phyloP scores from a whole-genome alignment of 2,113 vertebrate genomes.

The Rhinolophus sinicus region DNA sequence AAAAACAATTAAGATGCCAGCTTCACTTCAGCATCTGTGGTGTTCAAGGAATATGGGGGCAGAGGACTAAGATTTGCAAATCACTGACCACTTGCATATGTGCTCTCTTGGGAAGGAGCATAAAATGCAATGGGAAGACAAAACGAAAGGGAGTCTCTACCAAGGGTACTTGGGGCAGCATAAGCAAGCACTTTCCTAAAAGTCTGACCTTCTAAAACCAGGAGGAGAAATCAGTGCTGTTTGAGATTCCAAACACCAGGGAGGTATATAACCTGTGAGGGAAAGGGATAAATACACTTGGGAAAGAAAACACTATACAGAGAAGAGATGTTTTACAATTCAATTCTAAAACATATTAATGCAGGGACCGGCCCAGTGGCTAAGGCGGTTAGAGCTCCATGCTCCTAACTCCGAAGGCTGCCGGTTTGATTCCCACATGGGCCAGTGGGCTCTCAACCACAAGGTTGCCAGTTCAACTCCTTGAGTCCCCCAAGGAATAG shows the following conservation, averaged over 20 bases:
- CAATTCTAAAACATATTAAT: not conserved
- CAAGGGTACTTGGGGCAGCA: not conserved
- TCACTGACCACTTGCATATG: not conserved
- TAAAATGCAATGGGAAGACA: not conserved
- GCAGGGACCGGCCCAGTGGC: too few species aligned
- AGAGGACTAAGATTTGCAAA: slow-evolving; percentile 24
- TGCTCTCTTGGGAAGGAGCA: not conserved
- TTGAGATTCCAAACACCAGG: not conserved
- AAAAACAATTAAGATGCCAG: not conserved
- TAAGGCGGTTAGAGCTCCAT: too few species aligned
- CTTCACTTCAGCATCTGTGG: not conserved
- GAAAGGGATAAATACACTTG: not conserved
- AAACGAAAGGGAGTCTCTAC: not conserved
- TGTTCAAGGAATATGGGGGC: not conserved
- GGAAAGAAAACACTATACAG: slow-evolving; percentile 7
- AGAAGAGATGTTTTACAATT: slow-evolving; percentile 58
- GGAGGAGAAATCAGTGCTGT: slow-evolving; percentile 11
- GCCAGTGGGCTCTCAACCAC: too few species aligned
- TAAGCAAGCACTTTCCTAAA: not conserved
- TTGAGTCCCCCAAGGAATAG: too few species aligned
- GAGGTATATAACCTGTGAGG: not conserved
- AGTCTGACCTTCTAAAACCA: slow-evolving; percentile 39
- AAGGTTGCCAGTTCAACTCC: too few species aligned
- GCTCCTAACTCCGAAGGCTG: too few species aligned
- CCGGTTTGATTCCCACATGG: too few species aligned